A percentile compares a stretch with the other conserved stretches of the same genome.
phyloP scores from a whole-genome alignment of 1,140 invertebrate genomes.

The Apis dorsata region DNA sequence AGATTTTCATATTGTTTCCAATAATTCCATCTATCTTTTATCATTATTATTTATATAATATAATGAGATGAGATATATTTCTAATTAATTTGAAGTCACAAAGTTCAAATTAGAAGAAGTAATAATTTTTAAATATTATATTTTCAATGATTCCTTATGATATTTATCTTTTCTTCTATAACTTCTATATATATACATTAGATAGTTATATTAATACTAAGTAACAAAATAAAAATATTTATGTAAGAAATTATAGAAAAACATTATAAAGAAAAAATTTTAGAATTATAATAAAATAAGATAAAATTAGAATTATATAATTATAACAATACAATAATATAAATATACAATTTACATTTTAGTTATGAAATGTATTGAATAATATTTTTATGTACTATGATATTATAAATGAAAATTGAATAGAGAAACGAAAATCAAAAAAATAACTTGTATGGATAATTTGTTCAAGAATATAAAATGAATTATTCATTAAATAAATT shows the following conservation, averaged over 20 bases:
- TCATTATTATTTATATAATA: too few species aligned
- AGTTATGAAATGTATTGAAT: neutral
- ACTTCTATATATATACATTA: neutral
- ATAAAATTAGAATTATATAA: neutral
- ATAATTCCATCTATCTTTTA: neutral
- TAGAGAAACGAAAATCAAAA: conserved; percentile 40
- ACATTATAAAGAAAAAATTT: neutral
- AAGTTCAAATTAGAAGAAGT: too few species aligned
- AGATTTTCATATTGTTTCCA: conserved; percentile 13
- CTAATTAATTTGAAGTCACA: too few species aligned
- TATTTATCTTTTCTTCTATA: neutral
- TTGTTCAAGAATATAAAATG: conserved; percentile 33
- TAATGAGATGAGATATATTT: too few species aligned
- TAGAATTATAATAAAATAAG: neutral
- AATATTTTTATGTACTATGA: conserved; percentile 3
- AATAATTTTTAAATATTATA: too few species aligned
- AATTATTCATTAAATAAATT: conserved; percentile 53
- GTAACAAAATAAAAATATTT: neutral
- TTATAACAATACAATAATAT: neutral
- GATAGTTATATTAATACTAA: neutral
- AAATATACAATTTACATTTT: neutral
- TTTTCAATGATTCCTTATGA: conserved; percentile 8
- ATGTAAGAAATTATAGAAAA: neutral
- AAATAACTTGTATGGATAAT: conserved; percentile 39
- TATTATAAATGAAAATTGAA: conserved; percentile 37